Evolutionary conservation across 1,140 invertebrate species (phyloP), one percentile per base, ranked within the genome.

Genomic region (Ips nitidus): DNA sequence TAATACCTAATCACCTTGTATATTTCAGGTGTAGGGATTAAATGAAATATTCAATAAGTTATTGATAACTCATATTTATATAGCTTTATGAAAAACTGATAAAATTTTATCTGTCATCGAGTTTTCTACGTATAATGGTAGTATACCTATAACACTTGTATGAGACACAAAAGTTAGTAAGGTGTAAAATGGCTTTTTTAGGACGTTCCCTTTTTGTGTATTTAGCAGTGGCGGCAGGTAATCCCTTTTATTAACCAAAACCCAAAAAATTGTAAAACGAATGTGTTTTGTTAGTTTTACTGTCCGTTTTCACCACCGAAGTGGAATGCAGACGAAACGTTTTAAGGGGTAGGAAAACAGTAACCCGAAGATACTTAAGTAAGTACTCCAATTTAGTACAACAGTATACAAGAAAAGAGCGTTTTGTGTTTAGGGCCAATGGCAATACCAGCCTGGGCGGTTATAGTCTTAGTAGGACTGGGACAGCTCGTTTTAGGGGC

Each of bases 351-450:
- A 61, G 74, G n/a, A 72, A 71, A 71, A 70, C 73, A n/a, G 55
- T 93, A 73, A 92, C 87, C 1, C 85, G 90, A 58, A 86, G 84
- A 73, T 91, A 92, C 77, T 89, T 90, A 70, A 84, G 91, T 93
- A 85, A 91, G 90, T 84, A 72, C 36, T 2, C 6, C 2, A 41
- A 41, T 42, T 41, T 59, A 37, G 2, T 56, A 22, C 6, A n/a
- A 56, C 6, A 3, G 4, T 38, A 37, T 56, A 36, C 57, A 6
- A 39, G 38, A 41, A 59, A 6, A 59, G 7, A 22, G 1, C n/a
- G 7, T 59, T 6, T 59, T 62, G 45, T 38, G 84, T 85, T 73
- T 74, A 90, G 90, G 83, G 77, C 83, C 85, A 39, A 85, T 85
- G 52, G 84, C 85, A 4, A 85, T 91, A 72, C 90, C 90, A 63